These are phyloP conservation scores for Mamestra brassicae DNA, from an alignment of 2,888 invertebrate genomes.

Conservation along the genomic window DNA sequence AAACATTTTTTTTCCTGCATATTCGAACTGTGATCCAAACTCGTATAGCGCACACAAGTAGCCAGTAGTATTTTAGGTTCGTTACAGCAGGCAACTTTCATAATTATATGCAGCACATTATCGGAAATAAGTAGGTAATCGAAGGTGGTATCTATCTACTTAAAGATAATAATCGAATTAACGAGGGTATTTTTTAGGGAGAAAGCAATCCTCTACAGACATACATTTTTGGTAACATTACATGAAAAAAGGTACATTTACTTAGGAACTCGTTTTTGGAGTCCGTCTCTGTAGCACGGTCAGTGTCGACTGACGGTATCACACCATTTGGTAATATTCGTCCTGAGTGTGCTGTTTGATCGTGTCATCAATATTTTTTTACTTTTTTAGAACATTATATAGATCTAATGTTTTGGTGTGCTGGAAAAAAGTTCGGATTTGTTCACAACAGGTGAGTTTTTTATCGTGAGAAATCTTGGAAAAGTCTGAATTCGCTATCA, in stretches of 20 bases:
- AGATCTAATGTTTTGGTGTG: constrained; percentile 25
- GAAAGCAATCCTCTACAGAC: too few species aligned
- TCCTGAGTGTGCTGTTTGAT: background rate
- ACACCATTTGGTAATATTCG: constrained; percentile 10
- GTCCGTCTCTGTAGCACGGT: background rate
- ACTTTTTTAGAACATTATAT: too few species aligned
- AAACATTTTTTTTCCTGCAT: background rate
- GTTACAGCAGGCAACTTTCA: background rate
- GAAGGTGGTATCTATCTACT: too few species aligned
- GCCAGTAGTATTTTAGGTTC: background rate
- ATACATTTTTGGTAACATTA: too few species aligned
- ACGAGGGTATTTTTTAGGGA: too few species aligned
- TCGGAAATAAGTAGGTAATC: too few species aligned
- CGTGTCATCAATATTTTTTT: background rate
- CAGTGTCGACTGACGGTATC: constrained; percentile 5
- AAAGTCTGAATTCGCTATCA: background rate
- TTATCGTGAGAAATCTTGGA: background rate
- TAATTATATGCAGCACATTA: too few species aligned
- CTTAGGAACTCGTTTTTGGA: background rate
- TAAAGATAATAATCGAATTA: too few species aligned
- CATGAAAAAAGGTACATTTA: background rate
- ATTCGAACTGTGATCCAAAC: too few species aligned
- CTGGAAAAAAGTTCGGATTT: background rate
- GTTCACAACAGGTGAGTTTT: background rate
- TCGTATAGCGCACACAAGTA: background rate